Conservation (phyloP, 2,888 invertebrate genomes). For the Drosophila mayaguana region DNA sequence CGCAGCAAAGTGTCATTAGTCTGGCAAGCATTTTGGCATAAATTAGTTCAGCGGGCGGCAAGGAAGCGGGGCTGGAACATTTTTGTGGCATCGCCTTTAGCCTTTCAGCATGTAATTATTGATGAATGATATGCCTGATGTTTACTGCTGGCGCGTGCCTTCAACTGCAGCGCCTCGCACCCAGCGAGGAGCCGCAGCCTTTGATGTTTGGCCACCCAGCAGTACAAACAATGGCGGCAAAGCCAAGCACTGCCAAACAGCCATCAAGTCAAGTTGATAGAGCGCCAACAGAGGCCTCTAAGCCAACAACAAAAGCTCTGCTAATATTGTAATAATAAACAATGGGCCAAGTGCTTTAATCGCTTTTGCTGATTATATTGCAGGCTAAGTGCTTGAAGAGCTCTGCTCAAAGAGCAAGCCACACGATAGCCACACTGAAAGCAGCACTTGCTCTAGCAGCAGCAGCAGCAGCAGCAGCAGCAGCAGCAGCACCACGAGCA, state of each 20-base stretch:
- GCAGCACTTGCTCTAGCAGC: not conserved
- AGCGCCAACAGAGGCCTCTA: conserved; percentile 55
- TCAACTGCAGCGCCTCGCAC: conserved; percentile 41
- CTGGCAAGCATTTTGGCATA: conserved; percentile 76
- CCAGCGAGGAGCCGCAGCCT: conserved; percentile 35
- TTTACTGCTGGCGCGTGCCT: conserved; percentile 60
- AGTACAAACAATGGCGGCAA: conserved; percentile 62
- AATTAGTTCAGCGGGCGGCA: conserved; percentile 62
- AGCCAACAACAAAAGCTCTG: conserved; percentile 71
- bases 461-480: not conserved
- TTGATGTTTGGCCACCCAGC: conserved; percentile 60
- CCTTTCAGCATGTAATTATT: conserved; percentile 79
- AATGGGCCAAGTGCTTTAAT: conserved; percentile 81
- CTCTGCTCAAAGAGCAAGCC: conserved; percentile 43
- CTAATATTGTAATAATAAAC: conserved; percentile 81
- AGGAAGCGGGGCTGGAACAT: conserved; percentile 44
- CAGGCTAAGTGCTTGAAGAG: conserved; percentile 70
- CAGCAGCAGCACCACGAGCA: not conserved
- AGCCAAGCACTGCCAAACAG: conserved; percentile 52
- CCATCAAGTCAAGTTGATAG: conserved; percentile 65
- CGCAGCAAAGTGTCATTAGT: conserved; percentile 80
- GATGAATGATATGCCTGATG: conserved; percentile 75
- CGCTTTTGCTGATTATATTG: conserved; percentile 80
- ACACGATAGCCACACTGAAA: conserved; percentile 35
- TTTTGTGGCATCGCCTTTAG: conserved; percentile 74